phyloP scores from a whole-genome alignment of 2,888 invertebrate genomes.

The Tiliacea aurago region DNA sequence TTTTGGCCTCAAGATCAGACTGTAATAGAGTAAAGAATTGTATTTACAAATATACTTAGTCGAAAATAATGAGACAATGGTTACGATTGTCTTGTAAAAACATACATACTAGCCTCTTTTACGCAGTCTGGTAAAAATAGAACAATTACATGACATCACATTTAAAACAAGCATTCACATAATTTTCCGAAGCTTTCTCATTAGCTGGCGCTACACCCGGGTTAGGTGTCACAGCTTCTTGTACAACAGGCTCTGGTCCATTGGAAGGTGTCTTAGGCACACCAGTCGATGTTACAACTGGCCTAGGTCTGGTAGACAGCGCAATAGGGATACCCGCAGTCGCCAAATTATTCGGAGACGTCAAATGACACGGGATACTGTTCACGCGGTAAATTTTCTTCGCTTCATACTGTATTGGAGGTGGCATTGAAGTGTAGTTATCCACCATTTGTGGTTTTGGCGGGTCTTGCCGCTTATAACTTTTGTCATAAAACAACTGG shows the following conservation, averaged over 20 bases:
- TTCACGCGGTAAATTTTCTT: conserved; percentile 32
- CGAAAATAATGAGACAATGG: neutral
- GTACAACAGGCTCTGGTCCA: conserved; percentile 10
- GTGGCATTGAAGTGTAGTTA: conserved; percentile 13
- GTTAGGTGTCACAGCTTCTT: neutral
- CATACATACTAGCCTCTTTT: too few relatives aligned
- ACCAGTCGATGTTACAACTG: neutral
- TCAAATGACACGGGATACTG: neutral
- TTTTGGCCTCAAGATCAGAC: too few relatives aligned
- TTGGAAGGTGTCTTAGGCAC: neutral
- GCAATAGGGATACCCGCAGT: neutral
- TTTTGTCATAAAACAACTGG: conserved; percentile 31
- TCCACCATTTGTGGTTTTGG: neutral
- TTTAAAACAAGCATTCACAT: neutral
- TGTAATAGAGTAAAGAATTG: too few relatives aligned
- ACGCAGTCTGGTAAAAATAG: neutral
- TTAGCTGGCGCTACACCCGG: neutral
- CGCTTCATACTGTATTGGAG: neutral
- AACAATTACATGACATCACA: conserved; percentile 16
- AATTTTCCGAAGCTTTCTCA: neutral
- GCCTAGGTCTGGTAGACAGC: neutral
- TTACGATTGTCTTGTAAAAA: neutral
- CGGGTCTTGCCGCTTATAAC: neutral
- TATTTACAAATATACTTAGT: conserved; percentile 4
- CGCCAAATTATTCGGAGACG: neutral